These are phyloP conservation scores for Leptodactylus fuscus DNA, from an alignment of 2,113 vertebrate genomes.

Conservation along the genomic window DNA sequence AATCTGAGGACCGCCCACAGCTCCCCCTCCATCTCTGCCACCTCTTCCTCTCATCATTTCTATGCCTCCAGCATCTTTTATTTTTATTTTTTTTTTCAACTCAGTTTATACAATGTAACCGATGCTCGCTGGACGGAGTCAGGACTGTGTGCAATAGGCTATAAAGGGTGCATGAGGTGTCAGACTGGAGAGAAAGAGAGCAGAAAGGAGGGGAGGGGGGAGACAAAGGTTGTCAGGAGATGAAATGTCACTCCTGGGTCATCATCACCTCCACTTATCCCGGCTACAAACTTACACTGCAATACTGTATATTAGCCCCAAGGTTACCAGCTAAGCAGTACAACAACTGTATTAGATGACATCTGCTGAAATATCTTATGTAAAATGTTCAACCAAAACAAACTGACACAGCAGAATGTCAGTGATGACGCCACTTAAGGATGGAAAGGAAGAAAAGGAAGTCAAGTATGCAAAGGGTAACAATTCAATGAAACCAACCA, in stretches of 20 bases:
- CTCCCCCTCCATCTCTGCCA: conserved; percentile 51
- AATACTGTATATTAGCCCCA: not conserved
- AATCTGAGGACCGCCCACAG: conserved; percentile 77
- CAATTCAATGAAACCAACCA: not conserved
- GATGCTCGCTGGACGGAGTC: conserved; percentile 38
- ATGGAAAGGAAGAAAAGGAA: not conserved
- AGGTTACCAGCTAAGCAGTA: not conserved
- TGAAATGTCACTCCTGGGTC: conserved; percentile 28
- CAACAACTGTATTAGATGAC: not conserved
- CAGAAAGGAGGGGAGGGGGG: not conserved
- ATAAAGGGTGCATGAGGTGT: conserved; percentile 1
- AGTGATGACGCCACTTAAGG: not conserved
- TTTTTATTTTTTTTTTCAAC: conserved; percentile 68
- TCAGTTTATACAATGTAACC: conserved; percentile 73
- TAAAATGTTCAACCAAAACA: not conserved
- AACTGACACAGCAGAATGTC: not conserved
- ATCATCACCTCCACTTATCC: not conserved
- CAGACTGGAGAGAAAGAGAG: not conserved
- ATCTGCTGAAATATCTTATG: not conserved
- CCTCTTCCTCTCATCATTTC: conserved; percentile 42
- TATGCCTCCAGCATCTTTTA: conserved; percentile 27
- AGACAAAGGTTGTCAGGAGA: conserved; percentile 31
- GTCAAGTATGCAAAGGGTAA: not conserved
- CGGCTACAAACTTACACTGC: not conserved
- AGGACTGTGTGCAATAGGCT: conserved; percentile 57